Evolutionary conservation across 2,113 vertebrate genomes (phyloP).

Genomic region (Rhinolophus sinicus): DNA sequence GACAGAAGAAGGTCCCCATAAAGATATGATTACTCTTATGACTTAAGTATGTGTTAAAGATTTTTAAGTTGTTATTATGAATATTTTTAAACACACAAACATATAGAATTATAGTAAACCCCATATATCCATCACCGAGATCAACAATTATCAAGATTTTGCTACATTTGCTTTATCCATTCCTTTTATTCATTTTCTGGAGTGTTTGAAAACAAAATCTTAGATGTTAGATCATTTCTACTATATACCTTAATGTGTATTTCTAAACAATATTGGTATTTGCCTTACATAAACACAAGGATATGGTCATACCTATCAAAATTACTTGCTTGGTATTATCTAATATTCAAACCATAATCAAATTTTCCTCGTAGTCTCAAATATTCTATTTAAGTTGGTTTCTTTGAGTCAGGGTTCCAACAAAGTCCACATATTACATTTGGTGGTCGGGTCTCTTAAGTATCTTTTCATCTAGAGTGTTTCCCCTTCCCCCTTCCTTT

Average conservation of each 20-base stretch:
- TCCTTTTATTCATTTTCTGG: conserved; percentile 12
- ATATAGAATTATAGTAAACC: neutral
- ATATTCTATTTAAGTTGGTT: conserved; percentile 24
- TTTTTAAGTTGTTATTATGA: neutral
- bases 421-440: neutral
- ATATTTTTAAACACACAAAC: neutral
- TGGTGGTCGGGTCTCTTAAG: neutral
- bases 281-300: neutral
- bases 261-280: conserved; percentile 22
- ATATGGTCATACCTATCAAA: conserved; percentile 15
- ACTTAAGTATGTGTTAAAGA: neutral
- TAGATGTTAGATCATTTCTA: neutral
- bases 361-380: neutral
- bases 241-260: neutral
- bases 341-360: neutral
- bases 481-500: neutral
- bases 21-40: neutral
- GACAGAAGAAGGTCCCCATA: neutral
- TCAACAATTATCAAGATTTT: conserved; percentile 19
- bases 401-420: neutral
- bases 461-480: conserved; percentile 13
- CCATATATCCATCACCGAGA: neutral
- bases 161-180: conserved; percentile 18
- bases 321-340: conserved; percentile 22
- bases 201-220: conserved; percentile 41